Evolutionary conservation across 2,888 invertebrate species (phyloP).

Genomic region (Nephrotoma flavescens): DNA sequence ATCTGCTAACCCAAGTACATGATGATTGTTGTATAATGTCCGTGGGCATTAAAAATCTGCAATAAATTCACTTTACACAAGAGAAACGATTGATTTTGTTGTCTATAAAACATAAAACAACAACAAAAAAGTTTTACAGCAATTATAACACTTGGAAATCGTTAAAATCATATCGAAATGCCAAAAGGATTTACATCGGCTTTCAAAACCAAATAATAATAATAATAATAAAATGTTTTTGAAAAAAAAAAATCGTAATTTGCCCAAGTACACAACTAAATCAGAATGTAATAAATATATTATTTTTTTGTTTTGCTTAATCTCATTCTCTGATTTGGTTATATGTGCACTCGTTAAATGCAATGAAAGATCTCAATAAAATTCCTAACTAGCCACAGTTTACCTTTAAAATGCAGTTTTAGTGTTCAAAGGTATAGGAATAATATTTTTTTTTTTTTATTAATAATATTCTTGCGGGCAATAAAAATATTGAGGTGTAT

Average conservation of each 20-base stretch:
- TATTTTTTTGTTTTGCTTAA: neutral
- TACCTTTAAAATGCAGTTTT: neutral
- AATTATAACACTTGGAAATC: neutral
- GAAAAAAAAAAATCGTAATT: neutral
- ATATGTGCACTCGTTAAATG: neutral
- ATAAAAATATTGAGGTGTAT: neutral
- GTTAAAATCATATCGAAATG: neutral
- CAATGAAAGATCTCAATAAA: neutral
- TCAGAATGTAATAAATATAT: neutral
- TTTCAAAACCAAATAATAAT: neutral
- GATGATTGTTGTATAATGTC: neutral
- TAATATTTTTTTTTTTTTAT: neutral
- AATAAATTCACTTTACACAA: neutral
- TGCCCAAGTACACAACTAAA: neutral
- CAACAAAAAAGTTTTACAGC: neutral
- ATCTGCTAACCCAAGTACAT: neutral
- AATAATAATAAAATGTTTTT: too few relatives aligned
- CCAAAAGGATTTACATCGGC: neutral
- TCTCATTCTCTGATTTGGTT: neutral
- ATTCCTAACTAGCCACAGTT: neutral
- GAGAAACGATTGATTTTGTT: neutral
- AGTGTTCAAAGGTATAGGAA: neutral
- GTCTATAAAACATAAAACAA: neutral
- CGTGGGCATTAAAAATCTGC: neutral
- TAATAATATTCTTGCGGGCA: neutral